These are phyloP conservation scores for Conistra vaccinii DNA, from an alignment of 2,888 invertebrate species.

Conservation along the genomic window DNA sequence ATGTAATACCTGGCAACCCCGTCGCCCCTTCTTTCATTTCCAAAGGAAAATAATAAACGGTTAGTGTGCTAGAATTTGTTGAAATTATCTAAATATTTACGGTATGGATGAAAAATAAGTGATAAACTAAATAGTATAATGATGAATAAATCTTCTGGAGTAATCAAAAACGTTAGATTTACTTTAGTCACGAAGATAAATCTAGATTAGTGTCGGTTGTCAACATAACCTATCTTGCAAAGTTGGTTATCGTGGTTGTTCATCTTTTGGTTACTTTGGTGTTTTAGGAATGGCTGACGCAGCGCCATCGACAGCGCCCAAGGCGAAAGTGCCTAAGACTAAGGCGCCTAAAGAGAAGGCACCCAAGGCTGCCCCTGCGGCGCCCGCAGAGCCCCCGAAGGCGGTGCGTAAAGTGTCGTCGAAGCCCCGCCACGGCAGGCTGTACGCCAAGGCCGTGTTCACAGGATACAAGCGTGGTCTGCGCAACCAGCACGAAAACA, in stretches of 20 bases:
- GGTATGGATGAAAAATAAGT: slow-evolving; percentile 71
- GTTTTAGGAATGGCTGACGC: slow-evolving; percentile 92
- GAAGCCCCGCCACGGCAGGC: slow-evolving; percentile 94
- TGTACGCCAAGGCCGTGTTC: slow-evolving; percentile 99
- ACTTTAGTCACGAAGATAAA: slow-evolving; percentile 73
- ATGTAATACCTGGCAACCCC: slow-evolving; percentile 75
- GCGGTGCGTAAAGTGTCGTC: slow-evolving; percentile 88
- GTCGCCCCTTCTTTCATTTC: slow-evolving; percentile 82
- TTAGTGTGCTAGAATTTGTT: slow-evolving; percentile 79
- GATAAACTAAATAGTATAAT: slow-evolving; percentile 45
- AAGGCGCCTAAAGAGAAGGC: slow-evolving; percentile 91
- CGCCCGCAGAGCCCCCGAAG: slow-evolving; percentile 89
- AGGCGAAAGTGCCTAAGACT: slow-evolving; percentile 89
- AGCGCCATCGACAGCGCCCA: slow-evolving; percentile 89
- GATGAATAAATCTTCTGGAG: slow-evolving; percentile 42
- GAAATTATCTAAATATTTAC: slow-evolving; percentile 63
- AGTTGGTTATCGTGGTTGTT: slow-evolving; percentile 60
- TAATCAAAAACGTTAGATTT: slow-evolving; percentile 72
- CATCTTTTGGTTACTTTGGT: slow-evolving; percentile 67
- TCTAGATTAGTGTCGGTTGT: slow-evolving; percentile 82
- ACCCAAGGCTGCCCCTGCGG: slow-evolving; percentile 89
- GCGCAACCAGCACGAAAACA: slow-evolving; percentile 99
- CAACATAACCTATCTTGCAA: slow-evolving; percentile 85
- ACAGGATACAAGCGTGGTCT: slow-evolving; percentile 98
- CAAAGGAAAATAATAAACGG: slow-evolving; percentile 82